Evolutionary conservation across 92 coral and sea anemone species (phyloP).

Genomic region (Metridium senile): DNA sequence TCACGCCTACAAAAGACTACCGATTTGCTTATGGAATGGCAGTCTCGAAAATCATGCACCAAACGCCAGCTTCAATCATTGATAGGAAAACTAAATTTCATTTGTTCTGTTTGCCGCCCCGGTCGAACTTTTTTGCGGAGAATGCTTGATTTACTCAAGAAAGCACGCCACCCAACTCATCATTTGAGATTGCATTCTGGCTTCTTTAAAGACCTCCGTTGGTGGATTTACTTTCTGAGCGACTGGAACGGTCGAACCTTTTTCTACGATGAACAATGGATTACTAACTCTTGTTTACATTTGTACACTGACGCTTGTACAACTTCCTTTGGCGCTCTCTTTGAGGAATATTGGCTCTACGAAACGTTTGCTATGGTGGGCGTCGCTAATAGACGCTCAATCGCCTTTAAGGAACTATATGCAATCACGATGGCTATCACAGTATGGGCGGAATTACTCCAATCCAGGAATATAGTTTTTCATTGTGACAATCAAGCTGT

Average conservation of each 20-base stretch:
- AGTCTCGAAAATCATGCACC: neutral
- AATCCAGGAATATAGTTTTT: slow-evolving; percentile 18
- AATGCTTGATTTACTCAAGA: slow-evolving; percentile 29
- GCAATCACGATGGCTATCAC: slow-evolving; percentile 40
- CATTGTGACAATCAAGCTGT: slow-evolving; percentile 55
- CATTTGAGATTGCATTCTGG: neutral
- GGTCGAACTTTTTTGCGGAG: slow-evolving; percentile 35
- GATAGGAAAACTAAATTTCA: slow-evolving; percentile 31
- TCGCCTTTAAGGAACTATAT: slow-evolving; percentile 39
- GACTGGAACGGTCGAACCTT: slow-evolving; percentile 39
- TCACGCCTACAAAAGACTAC: slow-evolving; percentile 14
- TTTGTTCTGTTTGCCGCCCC: slow-evolving; percentile 33
- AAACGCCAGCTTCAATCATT: slow-evolving; percentile 30
- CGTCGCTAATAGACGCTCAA: slow-evolving; percentile 27
- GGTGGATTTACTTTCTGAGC: slow-evolving; percentile 31
- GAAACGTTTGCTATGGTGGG: slow-evolving; percentile 26
- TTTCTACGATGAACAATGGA: slow-evolving; percentile 37
- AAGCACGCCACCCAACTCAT: slow-evolving; percentile 2
- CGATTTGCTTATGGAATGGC: slow-evolving; percentile 3
- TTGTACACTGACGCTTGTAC: slow-evolving; percentile 36
- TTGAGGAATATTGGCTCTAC: slow-evolving; percentile 15
- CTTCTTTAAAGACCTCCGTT: slow-evolving; percentile 26
- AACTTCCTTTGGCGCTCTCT: slow-evolving; percentile 33
- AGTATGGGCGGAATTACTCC: slow-evolving; percentile 25
- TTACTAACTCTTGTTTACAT: slow-evolving; percentile 15